Evolutionary conservation across 1,140 invertebrate genomes (phyloP), one percentile per base, ranked within the genome.

Genomic region (Dinoponera quadriceps): DNA sequence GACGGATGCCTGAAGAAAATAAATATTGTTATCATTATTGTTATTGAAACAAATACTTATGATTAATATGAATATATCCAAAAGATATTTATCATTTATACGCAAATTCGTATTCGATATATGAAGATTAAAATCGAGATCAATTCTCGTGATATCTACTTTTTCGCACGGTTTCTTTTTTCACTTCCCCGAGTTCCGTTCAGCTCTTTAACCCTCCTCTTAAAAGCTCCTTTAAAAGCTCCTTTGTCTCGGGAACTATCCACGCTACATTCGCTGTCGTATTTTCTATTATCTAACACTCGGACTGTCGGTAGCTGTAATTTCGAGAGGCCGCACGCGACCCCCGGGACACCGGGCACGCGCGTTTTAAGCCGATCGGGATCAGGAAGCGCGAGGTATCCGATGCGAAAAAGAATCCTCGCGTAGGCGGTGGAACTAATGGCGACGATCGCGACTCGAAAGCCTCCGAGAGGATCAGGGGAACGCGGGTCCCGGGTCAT

Each of bases 401-500:
- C 65, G 25, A 3, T 3, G 29, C 13, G 48, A 22, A 69, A 73
- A 69, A 57, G 44, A 69, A 73, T 27, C 48, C 20, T 48, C 51
- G 72, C 48, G 75, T 69, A 71, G 57, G 54, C 59, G 83, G 74
- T 85, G 72, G 88, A 80, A 80, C 82, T 87, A 87, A 85, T 85
- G 59, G 75, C 51, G 33, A 48, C 33, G 75, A 78, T 68, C 83
- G 78, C 86, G 68, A 82, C 74, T 85, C 84, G 82, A 83, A 83
- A 85, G 84, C 84, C 72, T 85, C 14, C 22, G 51, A 44, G 63
- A 71, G 65, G 75, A 78, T 69, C 62, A 78, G 63, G 65, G 75
- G 82, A 57, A 65, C 83, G 73, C 51, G 60, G 77, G 88, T 77
- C 83, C 65, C 86, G 88, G 90, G 89, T 91, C 90, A 89, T 90